These are phyloP conservation scores for Pseudopodoces humilis DNA, from an alignment of 2,113 vertebrate species.

Conservation along the genomic window DNA sequence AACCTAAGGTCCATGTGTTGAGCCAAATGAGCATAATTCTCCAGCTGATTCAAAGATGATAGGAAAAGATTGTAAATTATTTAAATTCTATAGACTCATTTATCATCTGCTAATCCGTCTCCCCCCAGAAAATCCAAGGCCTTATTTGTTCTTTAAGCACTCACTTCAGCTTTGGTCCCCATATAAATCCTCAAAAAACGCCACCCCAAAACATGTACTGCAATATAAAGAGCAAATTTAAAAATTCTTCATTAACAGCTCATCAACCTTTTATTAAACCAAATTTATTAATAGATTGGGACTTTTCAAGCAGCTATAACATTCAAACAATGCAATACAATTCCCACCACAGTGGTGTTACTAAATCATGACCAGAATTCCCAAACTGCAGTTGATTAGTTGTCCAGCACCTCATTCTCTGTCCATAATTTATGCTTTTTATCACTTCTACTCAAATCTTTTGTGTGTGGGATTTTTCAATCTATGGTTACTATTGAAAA, in stretches of 20 bases:
- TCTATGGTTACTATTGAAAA: neutral
- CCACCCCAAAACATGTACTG: neutral
- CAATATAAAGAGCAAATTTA: neutral
- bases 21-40: constrained; percentile 16
- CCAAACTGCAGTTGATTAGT: neutral
- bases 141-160: neutral
- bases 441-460: neutral
- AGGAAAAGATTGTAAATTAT: neutral
- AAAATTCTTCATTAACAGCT: neutral
- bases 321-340: neutral
- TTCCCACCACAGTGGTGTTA: neutral
- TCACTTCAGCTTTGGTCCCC: neutral
- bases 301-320: neutral
- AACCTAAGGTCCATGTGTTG: neutral
- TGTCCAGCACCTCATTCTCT: neutral
- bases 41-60: neutral
- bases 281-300: neutral
- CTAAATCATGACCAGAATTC: neutral
- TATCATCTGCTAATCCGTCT: neutral
- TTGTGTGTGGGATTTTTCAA: neutral
- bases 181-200: neutral
- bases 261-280: neutral
- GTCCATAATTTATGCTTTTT: neutral
- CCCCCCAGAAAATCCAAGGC: neutral
- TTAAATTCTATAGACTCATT: neutral